phyloP scores from a whole-genome alignment of 2,113 vertebrate genomes.

The Cheilinus undulatus region DNA sequence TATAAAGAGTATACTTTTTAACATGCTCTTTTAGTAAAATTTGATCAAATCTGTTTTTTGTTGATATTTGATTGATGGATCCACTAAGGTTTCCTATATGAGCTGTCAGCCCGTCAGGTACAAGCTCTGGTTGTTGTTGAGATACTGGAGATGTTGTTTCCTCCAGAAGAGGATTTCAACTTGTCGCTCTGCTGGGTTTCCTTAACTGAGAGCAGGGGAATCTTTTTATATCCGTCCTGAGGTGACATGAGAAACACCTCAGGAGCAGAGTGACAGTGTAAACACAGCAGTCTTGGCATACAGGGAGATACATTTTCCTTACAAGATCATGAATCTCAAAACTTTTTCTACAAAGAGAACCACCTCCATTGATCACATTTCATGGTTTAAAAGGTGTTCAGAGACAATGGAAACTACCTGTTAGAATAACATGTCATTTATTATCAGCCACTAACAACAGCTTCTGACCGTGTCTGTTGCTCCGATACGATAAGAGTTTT shows the following conservation, averaged over 20 bases:
- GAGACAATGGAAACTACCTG: background rate
- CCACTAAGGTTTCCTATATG: conserved; percentile 25
- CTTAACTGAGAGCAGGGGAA: conserved; percentile 37
- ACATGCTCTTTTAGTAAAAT: too few relatives aligned
- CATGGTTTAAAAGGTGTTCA: background rate
- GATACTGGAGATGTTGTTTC: conserved; percentile 6
- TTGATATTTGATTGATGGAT: background rate
- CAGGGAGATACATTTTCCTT: conserved; percentile 13
- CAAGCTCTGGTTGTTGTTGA: background rate
- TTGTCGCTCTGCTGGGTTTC: conserved; percentile 41
- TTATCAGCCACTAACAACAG: conserved; percentile 11
- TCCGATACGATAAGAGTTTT: background rate
- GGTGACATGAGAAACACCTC: conserved; percentile 30
- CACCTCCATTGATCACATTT: background rate
- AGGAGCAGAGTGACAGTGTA: conserved; percentile 35
- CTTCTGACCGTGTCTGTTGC: background rate
- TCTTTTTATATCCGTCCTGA: conserved; percentile 44
- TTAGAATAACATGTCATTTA: background rate
- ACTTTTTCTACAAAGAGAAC: background rate
- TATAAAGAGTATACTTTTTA: too few relatives aligned
- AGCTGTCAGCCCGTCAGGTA: conserved; percentile 18
- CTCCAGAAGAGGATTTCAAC: conserved; percentile 35
- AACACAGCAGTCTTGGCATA: conserved; percentile 41
- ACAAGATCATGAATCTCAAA: conserved; percentile 6
- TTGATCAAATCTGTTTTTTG: too few relatives aligned